Evolutionary conservation across 2,888 invertebrate genomes (phyloP).

Genomic region (Andrena hattorfiana): DNA sequence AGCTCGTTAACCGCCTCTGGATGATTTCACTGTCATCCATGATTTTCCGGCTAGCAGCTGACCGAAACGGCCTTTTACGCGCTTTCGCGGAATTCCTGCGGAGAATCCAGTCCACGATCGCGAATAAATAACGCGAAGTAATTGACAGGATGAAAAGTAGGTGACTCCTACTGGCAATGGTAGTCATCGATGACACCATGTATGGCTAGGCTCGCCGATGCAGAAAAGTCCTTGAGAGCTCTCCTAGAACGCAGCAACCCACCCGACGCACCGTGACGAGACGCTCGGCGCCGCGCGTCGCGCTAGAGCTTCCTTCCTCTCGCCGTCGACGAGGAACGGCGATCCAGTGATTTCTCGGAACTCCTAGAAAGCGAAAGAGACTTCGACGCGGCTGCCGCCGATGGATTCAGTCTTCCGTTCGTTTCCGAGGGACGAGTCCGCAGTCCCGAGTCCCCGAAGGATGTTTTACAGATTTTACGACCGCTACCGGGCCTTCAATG

Average conservation of each 20-base stretch:
- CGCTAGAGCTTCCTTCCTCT: conserved; percentile 56
- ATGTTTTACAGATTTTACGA: conserved; percentile 85
- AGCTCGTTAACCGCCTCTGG: background rate
- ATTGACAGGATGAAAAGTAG: conserved; percentile 64
- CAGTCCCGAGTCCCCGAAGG: conserved; percentile 52
- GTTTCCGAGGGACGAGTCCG: conserved; percentile 53
- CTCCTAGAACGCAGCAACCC: conserved; percentile 65
- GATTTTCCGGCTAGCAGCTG: background rate
- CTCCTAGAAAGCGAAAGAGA: conserved; percentile 33
- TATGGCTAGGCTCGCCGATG: conserved; percentile 74
- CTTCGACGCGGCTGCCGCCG: conserved; percentile 19
- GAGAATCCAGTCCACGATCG: background rate
- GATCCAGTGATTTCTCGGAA: conserved; percentile 56
- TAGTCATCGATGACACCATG: conserved; percentile 73
- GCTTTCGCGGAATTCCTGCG: background rate
- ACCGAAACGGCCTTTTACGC: background rate
- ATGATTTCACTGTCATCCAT: background rate
- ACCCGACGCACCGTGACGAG: conserved; percentile 28
- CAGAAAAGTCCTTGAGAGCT: conserved; percentile 69
- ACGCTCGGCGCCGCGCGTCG: background rate
- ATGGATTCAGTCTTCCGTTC: conserved; percentile 65
- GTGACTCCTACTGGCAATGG: conserved; percentile 59
- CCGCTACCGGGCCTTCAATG: conserved; percentile 84
- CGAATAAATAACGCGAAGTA: conserved; percentile 34
- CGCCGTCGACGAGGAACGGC: conserved; percentile 11